Conservation (phyloP, 1,140 invertebrate species). For the Hydropsyche tenuis region DNA sequence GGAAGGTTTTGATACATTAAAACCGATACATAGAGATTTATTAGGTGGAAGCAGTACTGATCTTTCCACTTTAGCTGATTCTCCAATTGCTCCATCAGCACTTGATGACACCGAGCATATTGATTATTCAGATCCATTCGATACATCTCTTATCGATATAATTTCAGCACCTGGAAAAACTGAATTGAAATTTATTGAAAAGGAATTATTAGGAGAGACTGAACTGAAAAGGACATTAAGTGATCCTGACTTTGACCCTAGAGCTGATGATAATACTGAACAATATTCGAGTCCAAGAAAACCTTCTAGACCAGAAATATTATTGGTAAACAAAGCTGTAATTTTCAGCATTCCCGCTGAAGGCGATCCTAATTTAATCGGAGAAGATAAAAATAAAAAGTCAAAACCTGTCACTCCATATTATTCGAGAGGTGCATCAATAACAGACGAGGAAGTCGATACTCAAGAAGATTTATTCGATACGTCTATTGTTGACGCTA, state of each 20-base stretch:
- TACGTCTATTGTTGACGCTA: conserved; percentile 66
- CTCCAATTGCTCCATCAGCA: conserved; percentile 69
- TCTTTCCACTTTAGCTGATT: conserved; percentile 71
- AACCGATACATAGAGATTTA: conserved; percentile 65
- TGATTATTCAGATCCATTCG: conserved; percentile 82
- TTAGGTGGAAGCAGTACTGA: conserved; percentile 78
- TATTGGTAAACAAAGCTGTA: conserved; percentile 70
- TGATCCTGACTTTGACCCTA: conserved; percentile 79
- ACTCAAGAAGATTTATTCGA: conserved; percentile 60
- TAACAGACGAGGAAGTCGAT: conserved; percentile 62
- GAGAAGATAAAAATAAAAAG: conserved; percentile 53
- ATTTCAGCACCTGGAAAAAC: conserved; percentile 74
- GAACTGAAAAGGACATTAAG: conserved; percentile 63
- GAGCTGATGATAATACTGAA: conserved; percentile 62
- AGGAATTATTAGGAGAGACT: conserved; percentile 71
- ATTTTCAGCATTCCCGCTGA: conserved; percentile 71
- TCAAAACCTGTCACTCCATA: conserved; percentile 77
- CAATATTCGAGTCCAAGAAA: conserved; percentile 54
- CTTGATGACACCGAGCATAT: conserved; percentile 63
- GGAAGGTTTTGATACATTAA: conserved; percentile 57
- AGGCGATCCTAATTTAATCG: conserved; percentile 45
- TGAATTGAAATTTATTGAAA: conserved; percentile 80
- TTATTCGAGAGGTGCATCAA: conserved; percentile 68
- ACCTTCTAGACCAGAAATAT: conserved; percentile 66
- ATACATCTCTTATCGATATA: conserved; percentile 78